Evolutionary conservation across 2,113 vertebrate species (phyloP).

Genomic region (Strigops habroptila): DNA sequence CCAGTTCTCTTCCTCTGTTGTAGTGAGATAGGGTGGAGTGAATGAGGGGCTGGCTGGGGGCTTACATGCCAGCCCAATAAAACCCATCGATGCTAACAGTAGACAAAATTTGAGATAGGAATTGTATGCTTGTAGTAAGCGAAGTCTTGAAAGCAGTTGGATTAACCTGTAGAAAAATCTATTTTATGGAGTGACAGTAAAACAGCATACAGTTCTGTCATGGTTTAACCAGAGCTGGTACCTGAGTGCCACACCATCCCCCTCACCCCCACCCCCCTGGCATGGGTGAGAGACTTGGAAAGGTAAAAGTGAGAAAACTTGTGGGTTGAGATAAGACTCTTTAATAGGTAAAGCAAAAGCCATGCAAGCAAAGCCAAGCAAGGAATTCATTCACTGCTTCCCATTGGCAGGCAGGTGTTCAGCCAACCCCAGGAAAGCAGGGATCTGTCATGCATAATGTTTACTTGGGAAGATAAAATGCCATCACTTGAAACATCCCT

Average conservation of each 20-base stretch:
- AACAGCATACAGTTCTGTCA: neutral
- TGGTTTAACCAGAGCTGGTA: neutral
- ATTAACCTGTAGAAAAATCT: neutral
- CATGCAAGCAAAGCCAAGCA: no score
- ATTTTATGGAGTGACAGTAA: neutral
- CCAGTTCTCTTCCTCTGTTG: neutral
- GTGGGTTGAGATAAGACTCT: no score
- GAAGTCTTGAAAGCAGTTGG: neutral
- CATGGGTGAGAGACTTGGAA: no score
- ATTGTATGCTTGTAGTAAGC: neutral
- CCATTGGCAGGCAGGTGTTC: no score
- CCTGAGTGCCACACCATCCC: neutral
- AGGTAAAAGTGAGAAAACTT: no score
- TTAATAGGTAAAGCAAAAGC: no score
- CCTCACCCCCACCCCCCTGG: no score
- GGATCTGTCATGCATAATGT: no score
- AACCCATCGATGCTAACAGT: neutral
- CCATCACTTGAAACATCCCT: no score
- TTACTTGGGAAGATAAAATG: no score
- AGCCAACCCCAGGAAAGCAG: no score
- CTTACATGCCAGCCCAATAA: neutral
- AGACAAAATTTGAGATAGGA: neutral
- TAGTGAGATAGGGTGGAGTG: neutral
- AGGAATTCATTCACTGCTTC: no score
- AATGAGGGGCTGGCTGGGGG: neutral